Evolutionary conservation across 2,888 invertebrate species (phyloP), one percentile per base, ranked within the genome.

Genomic region (Choristoneura rosaceana): DNA sequence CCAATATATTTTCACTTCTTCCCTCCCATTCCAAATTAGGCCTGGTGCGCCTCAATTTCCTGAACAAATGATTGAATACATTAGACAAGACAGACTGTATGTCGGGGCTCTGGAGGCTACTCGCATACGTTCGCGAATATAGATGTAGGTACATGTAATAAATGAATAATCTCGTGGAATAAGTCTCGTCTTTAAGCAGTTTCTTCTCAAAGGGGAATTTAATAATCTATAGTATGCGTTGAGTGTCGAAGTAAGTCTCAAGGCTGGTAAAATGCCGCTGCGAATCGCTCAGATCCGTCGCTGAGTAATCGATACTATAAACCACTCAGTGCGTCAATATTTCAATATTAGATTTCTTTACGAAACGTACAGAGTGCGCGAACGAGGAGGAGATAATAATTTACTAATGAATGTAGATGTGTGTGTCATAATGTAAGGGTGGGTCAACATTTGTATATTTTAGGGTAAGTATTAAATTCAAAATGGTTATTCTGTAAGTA

Each of bases 211-310:
- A 55, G 50, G 62, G 38, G 50, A 15, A 10, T 69, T 63, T 62
- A 17, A 34, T 52, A 68, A 38, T 69, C 15, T 69, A 70, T 62
- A 69, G 43, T 14, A 34, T 62, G 15, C 58, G 58, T 25, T 55
- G 14, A 69, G 45, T 25, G 25, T 25, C 25, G 25, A 55, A 55
- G 17, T 10, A 55, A 47, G 70, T 59, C 65, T 52, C 76, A 77
- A 76, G 79, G 76, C 70, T 77, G 75, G 76, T 71, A 74, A 66
- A 69, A 70, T 62, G 74, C 79, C 77, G 81, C 82, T 78, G 79
- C 68, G 67, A 85, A 84, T 86, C 80, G 83, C 82, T 82, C 70
- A 63, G 81, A 84, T 82, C 78, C 80, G 82, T 81, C 82, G 74
- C 76, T 70, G 69, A 55, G 76, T 80, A 82, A 84, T 82, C 80